Conservation (phyloP, 2,888 invertebrate species). For the Polydesmus complanatus region DNA sequence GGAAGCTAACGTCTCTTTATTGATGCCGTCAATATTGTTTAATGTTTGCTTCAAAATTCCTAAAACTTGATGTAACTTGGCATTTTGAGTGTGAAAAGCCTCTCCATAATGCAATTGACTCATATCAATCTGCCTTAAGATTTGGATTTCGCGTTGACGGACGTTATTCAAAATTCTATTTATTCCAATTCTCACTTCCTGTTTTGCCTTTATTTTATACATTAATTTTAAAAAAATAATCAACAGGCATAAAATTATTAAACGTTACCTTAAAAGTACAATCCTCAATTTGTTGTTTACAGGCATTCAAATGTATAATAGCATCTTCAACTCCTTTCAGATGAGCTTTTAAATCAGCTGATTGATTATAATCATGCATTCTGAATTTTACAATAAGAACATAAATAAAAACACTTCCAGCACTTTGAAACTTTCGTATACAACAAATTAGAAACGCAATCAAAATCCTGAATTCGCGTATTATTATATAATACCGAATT, state of each 20-base stretch:
- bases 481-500: no score
- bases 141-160: slow-evolving; percentile 2
- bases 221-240: not conserved
- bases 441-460: no score
- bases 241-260: not conserved
- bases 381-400: no score
- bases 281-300: not conserved
- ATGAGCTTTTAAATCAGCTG: no score
- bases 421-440: no score
- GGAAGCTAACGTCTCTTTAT: not conserved
- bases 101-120: not conserved
- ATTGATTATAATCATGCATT: no score
- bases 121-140: slow-evolving; percentile 5
- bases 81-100: not conserved
- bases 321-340: not conserved
- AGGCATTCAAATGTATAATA: not conserved
- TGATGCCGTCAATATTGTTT: not conserved
- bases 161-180: not conserved
- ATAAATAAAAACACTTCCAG: no score
- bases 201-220: not conserved
- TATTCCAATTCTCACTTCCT: not conserved
- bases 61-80: slow-evolving; percentile 3
- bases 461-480: no score
- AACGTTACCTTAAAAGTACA: not conserved
- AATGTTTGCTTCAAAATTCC: not conserved